These are phyloP conservation scores for Paedocypris sp. DNA, from an alignment of 2,113 vertebrate species.

Conservation along the genomic window DNA sequence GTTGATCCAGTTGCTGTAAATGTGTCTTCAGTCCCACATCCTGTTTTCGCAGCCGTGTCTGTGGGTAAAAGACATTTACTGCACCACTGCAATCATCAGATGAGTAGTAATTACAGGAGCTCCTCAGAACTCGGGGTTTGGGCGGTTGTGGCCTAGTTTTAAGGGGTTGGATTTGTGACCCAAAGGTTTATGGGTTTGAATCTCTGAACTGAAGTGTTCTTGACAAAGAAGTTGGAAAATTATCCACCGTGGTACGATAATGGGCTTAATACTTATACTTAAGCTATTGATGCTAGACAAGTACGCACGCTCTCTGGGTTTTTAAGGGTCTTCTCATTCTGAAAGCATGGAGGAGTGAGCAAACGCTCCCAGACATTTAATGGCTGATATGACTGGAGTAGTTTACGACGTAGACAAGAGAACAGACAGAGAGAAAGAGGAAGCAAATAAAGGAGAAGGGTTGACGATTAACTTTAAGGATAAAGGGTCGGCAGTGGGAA, in stretches of 20 bases:
- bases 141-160: too few relatives aligned
- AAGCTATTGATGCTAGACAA: too few relatives aligned
- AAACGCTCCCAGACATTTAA: slow-evolving; percentile 26
- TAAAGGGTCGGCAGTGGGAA: slow-evolving; percentile 50
- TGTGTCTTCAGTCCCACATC: slow-evolving; percentile 80
- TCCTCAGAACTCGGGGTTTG: too few relatives aligned
- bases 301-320: too few relatives aligned
- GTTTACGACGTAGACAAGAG: slow-evolving; percentile 38
- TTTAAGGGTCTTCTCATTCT: too few relatives aligned
- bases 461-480: slow-evolving; percentile 66
- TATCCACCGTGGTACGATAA: too few relatives aligned
- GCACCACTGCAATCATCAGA: background rate
- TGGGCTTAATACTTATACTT: too few relatives aligned
- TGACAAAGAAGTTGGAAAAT: too few relatives aligned
- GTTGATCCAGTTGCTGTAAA: slow-evolving; percentile 80
- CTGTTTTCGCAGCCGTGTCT: slow-evolving; percentile 76
- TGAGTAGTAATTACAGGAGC: too few relatives aligned
- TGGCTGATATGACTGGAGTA: slow-evolving; percentile 21
- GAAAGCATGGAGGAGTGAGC: slow-evolving; percentile 10
- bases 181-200: too few relatives aligned
- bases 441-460: slow-evolving; percentile 53
- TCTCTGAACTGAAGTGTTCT: too few relatives aligned
- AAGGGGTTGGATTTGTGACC: too few relatives aligned
- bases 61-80: slow-evolving; percentile 6
- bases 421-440: slow-evolving; percentile 16